Conservation (phyloP, 2,797 vertebrate species). For the Etheostoma nigrum region DNA sequence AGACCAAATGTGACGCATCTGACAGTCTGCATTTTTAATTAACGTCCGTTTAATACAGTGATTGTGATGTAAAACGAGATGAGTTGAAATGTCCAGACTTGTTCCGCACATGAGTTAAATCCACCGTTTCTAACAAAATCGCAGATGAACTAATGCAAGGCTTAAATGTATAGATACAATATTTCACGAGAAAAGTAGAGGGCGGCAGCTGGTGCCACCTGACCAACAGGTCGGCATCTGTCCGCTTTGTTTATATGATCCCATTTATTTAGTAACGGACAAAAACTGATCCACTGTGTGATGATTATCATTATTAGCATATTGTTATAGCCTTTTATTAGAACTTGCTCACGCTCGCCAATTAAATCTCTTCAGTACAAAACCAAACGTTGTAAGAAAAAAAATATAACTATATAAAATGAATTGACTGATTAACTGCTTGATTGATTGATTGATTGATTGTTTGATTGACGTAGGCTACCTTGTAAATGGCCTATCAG, state of each 20-base stretch:
- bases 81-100: slow-evolving; percentile 51
- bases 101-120: slow-evolving; percentile 28
- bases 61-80: slow-evolving; percentile 61
- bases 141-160: not conserved
- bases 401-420: no score
- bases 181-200: not conserved
- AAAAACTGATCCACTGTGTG: not conserved
- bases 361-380: not conserved
- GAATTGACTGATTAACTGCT: no score
- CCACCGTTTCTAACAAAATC: not conserved
- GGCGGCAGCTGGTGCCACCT: not conserved
- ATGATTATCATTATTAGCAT: not conserved
- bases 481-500: not conserved
- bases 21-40: slow-evolving; percentile 28
- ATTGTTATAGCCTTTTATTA: not conserved
- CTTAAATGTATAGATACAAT: not conserved
- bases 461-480: not conserved
- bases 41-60: slow-evolving; percentile 7
- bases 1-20: not conserved
- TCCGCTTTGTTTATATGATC: slow-evolving; percentile 6
- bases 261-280: not conserved
- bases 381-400: not conserved
- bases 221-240: slow-evolving; percentile 7
- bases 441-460: not conserved
- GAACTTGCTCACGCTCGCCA: not conserved